phyloP scores from a whole-genome alignment of 2,113 vertebrate genomes.

The Suncus etruscus region DNA sequence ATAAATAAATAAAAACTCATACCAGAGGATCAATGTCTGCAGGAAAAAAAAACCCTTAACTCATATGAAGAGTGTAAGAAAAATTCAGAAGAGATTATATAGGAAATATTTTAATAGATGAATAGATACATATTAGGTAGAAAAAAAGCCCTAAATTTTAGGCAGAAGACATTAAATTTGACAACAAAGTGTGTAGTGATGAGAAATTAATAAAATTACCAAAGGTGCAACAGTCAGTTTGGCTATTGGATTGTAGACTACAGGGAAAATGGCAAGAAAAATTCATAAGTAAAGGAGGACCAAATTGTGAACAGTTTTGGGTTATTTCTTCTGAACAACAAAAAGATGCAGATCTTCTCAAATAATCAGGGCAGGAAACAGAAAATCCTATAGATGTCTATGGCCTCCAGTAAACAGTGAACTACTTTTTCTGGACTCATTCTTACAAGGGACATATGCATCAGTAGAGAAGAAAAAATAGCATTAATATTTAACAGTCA shows the following conservation, averaged over 20 bases:
- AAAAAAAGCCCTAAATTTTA: conserved; percentile 3
- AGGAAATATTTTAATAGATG: neutral
- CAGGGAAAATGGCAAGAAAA: neutral
- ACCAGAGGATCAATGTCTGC: neutral
- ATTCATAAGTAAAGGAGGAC: neutral
- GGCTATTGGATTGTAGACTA: neutral
- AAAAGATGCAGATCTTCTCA: neutral
- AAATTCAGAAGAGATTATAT: neutral
- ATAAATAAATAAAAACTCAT: neutral
- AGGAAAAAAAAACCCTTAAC: neutral
- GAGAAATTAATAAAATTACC: conserved; percentile 27
- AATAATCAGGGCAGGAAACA: neutral
- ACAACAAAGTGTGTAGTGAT: neutral
- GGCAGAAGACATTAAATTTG: neutral
- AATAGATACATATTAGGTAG: neutral
- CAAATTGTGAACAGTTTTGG: neutral
- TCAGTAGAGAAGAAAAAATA: neutral
- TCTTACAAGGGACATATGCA: neutral
- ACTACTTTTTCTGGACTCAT: neutral
- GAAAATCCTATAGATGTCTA: neutral
- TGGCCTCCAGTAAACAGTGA: neutral
- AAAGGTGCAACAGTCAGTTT: neutral
- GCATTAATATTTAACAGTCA: neutral
- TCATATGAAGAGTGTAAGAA: neutral
- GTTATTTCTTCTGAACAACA: neutral